phyloP scores from a whole-genome alignment of 2,797 vertebrate species.

The Podarcis lilfordi region DNA sequence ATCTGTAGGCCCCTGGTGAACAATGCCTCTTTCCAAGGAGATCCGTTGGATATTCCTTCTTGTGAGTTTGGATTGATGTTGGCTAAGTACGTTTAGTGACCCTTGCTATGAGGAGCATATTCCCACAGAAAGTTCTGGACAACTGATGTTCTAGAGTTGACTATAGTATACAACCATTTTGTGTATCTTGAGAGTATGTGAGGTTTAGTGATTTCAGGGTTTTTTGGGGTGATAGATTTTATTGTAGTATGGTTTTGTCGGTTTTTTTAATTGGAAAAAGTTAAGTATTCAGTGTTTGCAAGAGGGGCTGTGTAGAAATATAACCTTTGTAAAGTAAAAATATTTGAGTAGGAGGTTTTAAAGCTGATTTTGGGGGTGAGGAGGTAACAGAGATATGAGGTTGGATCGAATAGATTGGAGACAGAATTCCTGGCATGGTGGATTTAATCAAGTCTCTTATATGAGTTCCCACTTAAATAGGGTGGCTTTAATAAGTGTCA shows the following conservation, averaged over 20 bases:
- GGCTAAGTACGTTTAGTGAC: neutral
- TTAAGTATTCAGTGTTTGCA: neutral
- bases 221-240: neutral
- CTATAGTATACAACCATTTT: neutral
- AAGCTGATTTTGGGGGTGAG: neutral
- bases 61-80: too few relatives aligned
- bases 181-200: neutral
- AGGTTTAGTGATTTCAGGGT: neutral
- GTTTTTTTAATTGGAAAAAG: neutral
- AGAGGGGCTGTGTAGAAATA: neutral
- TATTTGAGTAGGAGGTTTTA: neutral
- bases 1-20: neutral
- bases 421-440: neutral
- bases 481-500: neutral
- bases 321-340: neutral
- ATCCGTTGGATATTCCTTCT: neutral
- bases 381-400: neutral
- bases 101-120: neutral
- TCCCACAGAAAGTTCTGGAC: neutral
- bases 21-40: neutral
- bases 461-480: neutral
- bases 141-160: neutral
- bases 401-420: neutral
- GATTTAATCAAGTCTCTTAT: neutral
- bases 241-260: neutral